Evolutionary conservation across 2,888 invertebrate species (phyloP).

Genomic region (Caenorhabditis sp.): DNA sequence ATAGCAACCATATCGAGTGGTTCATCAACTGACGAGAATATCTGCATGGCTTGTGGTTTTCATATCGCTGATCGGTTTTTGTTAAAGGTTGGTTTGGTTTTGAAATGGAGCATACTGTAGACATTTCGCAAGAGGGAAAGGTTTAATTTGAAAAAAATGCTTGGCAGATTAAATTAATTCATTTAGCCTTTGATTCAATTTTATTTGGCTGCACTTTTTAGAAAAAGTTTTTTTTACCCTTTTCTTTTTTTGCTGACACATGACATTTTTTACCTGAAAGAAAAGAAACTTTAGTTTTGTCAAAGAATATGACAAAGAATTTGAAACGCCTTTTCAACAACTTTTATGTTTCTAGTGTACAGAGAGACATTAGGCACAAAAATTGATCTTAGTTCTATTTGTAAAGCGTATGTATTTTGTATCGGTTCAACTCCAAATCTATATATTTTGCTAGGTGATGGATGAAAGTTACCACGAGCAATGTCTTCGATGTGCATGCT

Average conservation of each 20-base stretch:
- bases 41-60: constrained; percentile 59
- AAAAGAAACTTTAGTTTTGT: not conserved
- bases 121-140: not conserved
- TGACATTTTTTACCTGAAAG: not conserved
- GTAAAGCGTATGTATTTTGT: too few species aligned
- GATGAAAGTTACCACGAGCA: constrained; percentile 66
- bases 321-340: too few species aligned
- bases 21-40: constrained; percentile 12
- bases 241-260: not conserved
- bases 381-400: too few species aligned
- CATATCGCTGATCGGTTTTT: constrained; percentile 59
- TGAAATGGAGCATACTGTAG: not conserved
- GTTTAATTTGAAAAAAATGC: too few species aligned
- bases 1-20: constrained; percentile 11
- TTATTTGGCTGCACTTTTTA: too few species aligned
- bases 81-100: constrained; percentile 49
- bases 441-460: constrained; percentile 50
- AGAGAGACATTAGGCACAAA: too few species aligned
- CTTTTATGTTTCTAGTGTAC: too few species aligned
- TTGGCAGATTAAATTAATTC: too few species aligned
- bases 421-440: too few species aligned
- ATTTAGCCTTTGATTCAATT: too few species aligned
- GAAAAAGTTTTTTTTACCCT: not conserved
- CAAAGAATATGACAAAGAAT: not conserved
- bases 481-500: constrained; percentile 64